A percentile compares a stretch with the other conserved stretches of the same genome.
phyloP scores from a whole-genome alignment of 2,797 vertebrate genomes.

The Rhabdophis nuchalis region DNA sequence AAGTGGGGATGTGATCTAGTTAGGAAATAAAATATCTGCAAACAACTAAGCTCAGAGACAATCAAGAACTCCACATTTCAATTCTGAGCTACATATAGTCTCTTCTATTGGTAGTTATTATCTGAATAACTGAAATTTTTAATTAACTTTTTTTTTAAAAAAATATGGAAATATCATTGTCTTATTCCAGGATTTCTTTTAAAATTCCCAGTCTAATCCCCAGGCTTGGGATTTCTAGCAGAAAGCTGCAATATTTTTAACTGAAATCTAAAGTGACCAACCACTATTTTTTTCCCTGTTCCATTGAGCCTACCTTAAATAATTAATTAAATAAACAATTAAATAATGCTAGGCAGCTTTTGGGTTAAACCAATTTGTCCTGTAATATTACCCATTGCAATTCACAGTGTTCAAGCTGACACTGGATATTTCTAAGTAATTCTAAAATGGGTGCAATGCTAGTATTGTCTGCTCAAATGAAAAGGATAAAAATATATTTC shows the following conservation, averaged over 20 bases:
- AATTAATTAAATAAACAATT: neutral
- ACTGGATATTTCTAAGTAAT: neutral
- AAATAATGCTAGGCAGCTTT: neutral
- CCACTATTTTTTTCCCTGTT: neutral
- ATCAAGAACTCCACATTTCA: neutral
- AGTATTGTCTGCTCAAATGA: neutral
- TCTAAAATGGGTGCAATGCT: neutral
- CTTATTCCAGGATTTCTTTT: neutral
- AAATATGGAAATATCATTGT: neutral
- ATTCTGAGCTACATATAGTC: neutral
- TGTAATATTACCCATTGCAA: neutral
- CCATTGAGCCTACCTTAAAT: neutral
- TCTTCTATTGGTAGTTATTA: neutral
- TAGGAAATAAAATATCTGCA: neutral
- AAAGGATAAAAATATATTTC: neutral
- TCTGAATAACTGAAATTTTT: neutral
- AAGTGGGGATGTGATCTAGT: neutral
- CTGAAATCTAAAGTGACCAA: neutral
- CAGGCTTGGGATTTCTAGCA: neutral
- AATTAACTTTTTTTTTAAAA: neutral
- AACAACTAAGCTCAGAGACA: neutral
- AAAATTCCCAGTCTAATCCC: neutral
- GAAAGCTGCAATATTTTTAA: neutral
- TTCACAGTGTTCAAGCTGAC: neutral
- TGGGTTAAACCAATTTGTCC: neutral